Percentiles rank a stretch among this genome's conserved stretches.
phyloP scores from a whole-genome alignment of 2,888 invertebrate genomes.

The Drosophila algonquin region DNA sequence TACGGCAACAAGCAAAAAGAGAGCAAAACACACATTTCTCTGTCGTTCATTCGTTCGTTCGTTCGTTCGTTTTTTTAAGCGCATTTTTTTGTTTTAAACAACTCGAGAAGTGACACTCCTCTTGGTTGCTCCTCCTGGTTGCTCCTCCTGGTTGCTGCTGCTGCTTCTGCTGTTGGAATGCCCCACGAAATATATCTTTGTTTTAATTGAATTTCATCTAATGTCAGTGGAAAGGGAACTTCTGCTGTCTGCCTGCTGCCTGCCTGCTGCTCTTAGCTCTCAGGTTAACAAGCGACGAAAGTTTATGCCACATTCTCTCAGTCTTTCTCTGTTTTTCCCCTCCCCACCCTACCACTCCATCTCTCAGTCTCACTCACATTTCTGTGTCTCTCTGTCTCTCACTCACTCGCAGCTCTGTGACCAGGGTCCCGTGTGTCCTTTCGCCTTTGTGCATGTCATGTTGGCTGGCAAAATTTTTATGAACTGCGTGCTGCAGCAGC shows the following conservation, averaged over 20 bases:
- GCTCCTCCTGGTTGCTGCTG: constrained; percentile 4
- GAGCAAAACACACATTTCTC: background rate
- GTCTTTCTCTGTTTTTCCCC: constrained; percentile 6
- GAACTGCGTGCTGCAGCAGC: constrained; percentile 68
- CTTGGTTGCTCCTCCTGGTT: background rate
- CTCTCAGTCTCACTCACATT: constrained; percentile 7
- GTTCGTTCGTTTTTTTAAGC: constrained; percentile 25
- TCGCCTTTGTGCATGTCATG: constrained; percentile 76
- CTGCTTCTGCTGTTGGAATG: constrained; percentile 40
- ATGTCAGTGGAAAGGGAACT: constrained; percentile 53
- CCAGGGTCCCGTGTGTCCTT: constrained; percentile 62
- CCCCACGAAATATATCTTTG: constrained; percentile 70
- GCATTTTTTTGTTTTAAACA: constrained; percentile 51
- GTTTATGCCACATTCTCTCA: constrained; percentile 67
- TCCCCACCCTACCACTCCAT: constrained; percentile 8
- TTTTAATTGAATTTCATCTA: constrained; percentile 76
- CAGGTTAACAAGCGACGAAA: constrained; percentile 73
- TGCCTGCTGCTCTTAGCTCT: constrained; percentile 30
- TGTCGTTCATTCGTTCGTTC: background rate
- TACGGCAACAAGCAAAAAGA: background rate
- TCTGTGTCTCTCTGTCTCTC: constrained; percentile 22
- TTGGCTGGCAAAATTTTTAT: constrained; percentile 76
- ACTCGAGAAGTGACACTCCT: constrained; percentile 8
- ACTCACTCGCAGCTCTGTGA: constrained; percentile 12
- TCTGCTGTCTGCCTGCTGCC: background rate